Conservation (phyloP, 2,113 vertebrate genomes). For the Turdus rufiventris region DNA sequence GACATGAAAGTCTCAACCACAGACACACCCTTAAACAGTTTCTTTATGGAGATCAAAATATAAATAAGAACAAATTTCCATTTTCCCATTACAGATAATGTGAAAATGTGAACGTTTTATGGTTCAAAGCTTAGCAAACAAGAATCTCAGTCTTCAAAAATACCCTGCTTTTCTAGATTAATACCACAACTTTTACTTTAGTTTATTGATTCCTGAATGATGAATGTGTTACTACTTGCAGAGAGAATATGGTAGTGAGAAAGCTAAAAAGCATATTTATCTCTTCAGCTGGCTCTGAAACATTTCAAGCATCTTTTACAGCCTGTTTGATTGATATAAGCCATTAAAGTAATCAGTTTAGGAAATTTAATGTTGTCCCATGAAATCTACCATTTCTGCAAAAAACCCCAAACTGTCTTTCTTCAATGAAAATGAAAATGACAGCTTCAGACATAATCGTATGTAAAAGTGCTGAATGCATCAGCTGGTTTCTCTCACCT, state of each 20-base stretch:
- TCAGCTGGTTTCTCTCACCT: not conserved
- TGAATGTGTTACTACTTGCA: not conserved
- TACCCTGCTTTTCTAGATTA: not conserved
- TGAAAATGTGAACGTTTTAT: not conserved
- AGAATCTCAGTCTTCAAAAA: not conserved
- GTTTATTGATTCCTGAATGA: not conserved
- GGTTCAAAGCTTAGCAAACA: not conserved
- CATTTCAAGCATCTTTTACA: not conserved
- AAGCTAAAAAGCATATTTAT: constrained; percentile 15
- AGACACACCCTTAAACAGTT: not conserved
- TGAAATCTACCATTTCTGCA: not conserved
- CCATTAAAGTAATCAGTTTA: not conserved
- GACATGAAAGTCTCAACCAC: not conserved
- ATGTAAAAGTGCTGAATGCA: not conserved
- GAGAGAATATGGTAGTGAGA: not conserved
- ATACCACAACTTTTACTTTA: not conserved
- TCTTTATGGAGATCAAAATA: not conserved
- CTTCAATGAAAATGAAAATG: constrained; percentile 21
- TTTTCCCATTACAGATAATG: not conserved
- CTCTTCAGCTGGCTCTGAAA: not conserved
- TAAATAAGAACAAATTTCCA: not conserved
- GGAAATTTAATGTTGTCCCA: not conserved
- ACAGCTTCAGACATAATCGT: not conserved
- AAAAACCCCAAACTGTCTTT: not conserved
- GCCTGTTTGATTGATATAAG: not conserved